Conservation (phyloP, 2,888 invertebrate genomes). For the Operophtera brumata region DNA sequence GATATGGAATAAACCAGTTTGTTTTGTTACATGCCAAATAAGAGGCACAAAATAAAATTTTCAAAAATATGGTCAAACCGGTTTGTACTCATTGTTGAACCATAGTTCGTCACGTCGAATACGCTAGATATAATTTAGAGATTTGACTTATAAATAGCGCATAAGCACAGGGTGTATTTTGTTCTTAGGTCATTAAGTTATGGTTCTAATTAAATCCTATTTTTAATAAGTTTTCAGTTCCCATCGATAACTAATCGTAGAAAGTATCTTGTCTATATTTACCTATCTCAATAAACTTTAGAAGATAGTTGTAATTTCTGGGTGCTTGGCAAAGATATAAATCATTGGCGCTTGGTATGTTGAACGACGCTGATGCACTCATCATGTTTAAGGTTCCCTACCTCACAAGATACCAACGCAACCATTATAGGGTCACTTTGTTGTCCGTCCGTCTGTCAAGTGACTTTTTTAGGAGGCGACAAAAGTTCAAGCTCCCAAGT, state of each 20-base stretch:
- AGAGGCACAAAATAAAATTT: not conserved
- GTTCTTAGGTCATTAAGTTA: slow-evolving; percentile 45
- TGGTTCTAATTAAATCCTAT: slow-evolving; percentile 33
- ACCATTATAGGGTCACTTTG: too few species aligned
- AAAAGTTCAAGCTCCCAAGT: too few species aligned
- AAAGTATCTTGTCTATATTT: slow-evolving; percentile 28
- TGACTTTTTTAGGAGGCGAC: too few species aligned
- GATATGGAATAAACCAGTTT: not conserved
- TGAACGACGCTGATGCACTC: slow-evolving; percentile 33
- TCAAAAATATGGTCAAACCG: not conserved
- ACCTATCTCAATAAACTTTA: slow-evolving; percentile 34
- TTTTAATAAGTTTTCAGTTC: slow-evolving; percentile 33
- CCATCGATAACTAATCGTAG: slow-evolving; percentile 34
- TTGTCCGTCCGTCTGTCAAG: too few species aligned
- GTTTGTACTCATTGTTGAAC: not conserved
- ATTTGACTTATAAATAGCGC: slow-evolving; percentile 47
- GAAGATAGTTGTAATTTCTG: slow-evolving; percentile 20
- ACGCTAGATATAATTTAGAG: slow-evolving; percentile 43
- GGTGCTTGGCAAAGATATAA: slow-evolving; percentile 25
- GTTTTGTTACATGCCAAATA: not conserved
- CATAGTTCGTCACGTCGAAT: slow-evolving; percentile 29
- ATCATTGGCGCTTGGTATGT: slow-evolving; percentile 28
- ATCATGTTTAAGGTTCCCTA: too few species aligned
- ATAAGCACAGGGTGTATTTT: slow-evolving; percentile 59
- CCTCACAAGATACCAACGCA: too few species aligned